Base-by-base conservation (phyloP, 2,797 vertebrate species). In the Dallia pectoralis region DNA sequence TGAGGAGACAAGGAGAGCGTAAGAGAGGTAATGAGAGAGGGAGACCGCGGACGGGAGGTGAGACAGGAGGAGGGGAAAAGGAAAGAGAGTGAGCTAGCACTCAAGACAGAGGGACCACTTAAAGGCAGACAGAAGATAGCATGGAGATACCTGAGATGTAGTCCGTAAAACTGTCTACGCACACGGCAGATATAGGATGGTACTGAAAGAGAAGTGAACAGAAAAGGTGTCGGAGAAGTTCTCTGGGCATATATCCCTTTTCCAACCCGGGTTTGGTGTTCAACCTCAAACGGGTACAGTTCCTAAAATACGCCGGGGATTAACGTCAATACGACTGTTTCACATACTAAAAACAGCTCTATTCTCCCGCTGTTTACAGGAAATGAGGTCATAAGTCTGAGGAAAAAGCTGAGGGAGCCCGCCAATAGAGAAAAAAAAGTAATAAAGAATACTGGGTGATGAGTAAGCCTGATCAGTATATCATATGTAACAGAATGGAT, bases 1-100 rank as follows among this genome's bases (percentile, higher is more conserved):
- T 25, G 89, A 90, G 79, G 49, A 68, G 53, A n/a, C n/a, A n/a
- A n/a, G 15, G 30, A 32, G 29, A 73, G 48, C 0, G 5, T 8
- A 71, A 0, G 56, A 27, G 27, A 1, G 27, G 19, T n/a, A 29
- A n/a, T 14, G 8, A 62, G 59, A 62, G 59, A 19, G 4, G 16
- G 30, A 33, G 49, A 33, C n/a, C n/a, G n/a, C n/a, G 53, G 61
- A 36, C 47, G 30, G 64, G 25, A 30, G 9, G 53, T 29, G 0
- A 0, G 29, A 25, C 1, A 4, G 2, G 15, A 63, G 29, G 4
- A 4, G 22, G 61, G 4, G 25, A 63, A 9, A 12, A 63, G 25
- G 30, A 9, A 12, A 63, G 61, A 63, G 29, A 15, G 61, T 4
- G 22, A 59, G 53, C n/a, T 25, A 25, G 22, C 53, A 59, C 53